phyloP scores from a whole-genome alignment of 2,113 vertebrate genomes.

The Pardalotus punctatus region DNA sequence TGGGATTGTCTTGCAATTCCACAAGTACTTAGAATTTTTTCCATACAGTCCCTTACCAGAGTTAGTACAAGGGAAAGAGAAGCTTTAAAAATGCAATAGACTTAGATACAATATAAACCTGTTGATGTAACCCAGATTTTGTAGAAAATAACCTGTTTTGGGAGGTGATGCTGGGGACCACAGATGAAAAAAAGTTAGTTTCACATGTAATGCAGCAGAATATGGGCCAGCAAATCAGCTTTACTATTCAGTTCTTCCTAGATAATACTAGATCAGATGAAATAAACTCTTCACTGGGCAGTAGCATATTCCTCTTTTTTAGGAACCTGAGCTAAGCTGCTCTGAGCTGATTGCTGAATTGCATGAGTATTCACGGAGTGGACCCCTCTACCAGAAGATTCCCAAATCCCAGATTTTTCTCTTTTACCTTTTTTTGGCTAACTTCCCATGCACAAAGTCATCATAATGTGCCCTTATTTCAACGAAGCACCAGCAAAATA shows the following conservation, averaged over 20 bases:
- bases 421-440: not conserved
- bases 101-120: not conserved
- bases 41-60: not conserved
- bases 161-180: not conserved
- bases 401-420: not conserved
- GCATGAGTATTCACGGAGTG: not conserved
- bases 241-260: not conserved
- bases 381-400: not conserved
- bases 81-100: not conserved
- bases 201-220: not conserved
- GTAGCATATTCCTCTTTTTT: not conserved
- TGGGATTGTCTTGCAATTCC: not conserved
- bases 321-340: not conserved
- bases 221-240: not conserved
- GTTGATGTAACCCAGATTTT: not conserved
- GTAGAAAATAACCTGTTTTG: not conserved
- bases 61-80: not conserved
- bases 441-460: not conserved
- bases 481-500: not conserved
- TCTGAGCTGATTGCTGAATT: not conserved
- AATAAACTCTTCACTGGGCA: not conserved
- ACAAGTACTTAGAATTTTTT: not conserved
- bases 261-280: not conserved
- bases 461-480: not conserved
- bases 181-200: not conserved